Conservation (phyloP, 2,888 invertebrate genomes). For the Netelia fuscicornis region DNA sequence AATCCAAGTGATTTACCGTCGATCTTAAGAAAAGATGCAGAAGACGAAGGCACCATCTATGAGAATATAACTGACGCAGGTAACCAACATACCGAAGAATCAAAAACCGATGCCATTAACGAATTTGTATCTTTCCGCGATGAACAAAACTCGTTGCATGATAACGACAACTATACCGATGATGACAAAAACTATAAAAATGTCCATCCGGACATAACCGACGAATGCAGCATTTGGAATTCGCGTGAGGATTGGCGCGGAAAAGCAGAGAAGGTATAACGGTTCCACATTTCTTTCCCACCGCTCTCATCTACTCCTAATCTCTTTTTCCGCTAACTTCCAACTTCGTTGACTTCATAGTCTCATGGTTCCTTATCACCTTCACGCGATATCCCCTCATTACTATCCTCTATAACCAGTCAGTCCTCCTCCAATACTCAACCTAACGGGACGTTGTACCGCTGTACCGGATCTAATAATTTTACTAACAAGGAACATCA, state of each 20-base stretch:
- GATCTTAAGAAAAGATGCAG: background rate
- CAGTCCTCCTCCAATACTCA: no score
- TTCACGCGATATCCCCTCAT: no score
- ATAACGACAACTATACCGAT: background rate
- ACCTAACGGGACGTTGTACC: no score
- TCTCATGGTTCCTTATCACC: no score
- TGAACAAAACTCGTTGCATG: conserved; percentile 4
- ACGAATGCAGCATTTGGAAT: conserved; percentile 55
- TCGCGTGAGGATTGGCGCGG: conserved; percentile 59
- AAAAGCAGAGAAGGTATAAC: conserved; percentile 7
- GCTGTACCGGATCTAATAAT: no score
- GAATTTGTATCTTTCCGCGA: background rate
- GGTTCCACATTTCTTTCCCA: no score
- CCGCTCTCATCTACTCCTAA: no score
- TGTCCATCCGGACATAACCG: conserved; percentile 4
- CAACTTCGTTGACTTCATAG: no score
- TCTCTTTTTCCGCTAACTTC: no score
- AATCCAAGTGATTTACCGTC: conserved; percentile 43
- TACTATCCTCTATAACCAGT: no score
- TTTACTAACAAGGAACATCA: no score
- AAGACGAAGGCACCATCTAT: background rate
- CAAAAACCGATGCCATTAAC: background rate
- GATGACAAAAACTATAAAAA: conserved; percentile 12
- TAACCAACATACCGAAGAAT: background rate
- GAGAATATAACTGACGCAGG: background rate